Conservation (phyloP, 2,113 vertebrate genomes). For the Chaetodon auriga region DNA sequence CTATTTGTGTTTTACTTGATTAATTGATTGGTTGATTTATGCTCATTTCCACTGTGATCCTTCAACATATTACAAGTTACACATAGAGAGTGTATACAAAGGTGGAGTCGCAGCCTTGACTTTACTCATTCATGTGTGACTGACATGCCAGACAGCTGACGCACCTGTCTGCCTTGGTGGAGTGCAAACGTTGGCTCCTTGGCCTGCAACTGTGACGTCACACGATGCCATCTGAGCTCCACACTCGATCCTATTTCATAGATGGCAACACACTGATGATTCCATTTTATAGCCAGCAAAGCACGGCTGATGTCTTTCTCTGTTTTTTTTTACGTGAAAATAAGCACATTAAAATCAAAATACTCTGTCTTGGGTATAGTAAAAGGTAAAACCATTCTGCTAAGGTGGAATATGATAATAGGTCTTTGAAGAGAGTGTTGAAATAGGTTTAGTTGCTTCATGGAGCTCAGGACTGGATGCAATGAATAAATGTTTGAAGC, state of each 20-base stretch:
- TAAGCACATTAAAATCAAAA: not conserved
- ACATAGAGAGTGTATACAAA: not conserved
- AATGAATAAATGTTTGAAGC: not conserved
- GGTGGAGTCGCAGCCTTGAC: not conserved
- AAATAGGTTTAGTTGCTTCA: not conserved
- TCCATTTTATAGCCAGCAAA: not conserved
- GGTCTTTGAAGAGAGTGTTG: not conserved
- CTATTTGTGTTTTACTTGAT: not conserved
- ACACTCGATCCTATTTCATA: not conserved
- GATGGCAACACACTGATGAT: not conserved
- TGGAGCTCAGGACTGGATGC: not conserved
- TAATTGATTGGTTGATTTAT: not conserved
- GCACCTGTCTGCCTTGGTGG: conserved; percentile 15
- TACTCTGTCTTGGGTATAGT: not conserved
- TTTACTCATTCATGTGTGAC: conserved; percentile 3
- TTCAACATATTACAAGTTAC: not conserved
- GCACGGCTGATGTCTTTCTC: not conserved
- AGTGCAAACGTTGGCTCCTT: conserved; percentile 1
- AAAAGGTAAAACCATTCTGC: not conserved
- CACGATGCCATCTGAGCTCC: not conserved
- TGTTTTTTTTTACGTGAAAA: not conserved
- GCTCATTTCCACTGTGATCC: not conserved
- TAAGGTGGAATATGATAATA: not conserved
- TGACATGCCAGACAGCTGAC: conserved; percentile 7
- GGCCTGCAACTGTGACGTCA: not conserved